Evolutionary conservation across 1,140 invertebrate genomes (phyloP), one percentile per base, ranked within the genome.

Genomic region (Oncopodura yosiiana): DNA sequence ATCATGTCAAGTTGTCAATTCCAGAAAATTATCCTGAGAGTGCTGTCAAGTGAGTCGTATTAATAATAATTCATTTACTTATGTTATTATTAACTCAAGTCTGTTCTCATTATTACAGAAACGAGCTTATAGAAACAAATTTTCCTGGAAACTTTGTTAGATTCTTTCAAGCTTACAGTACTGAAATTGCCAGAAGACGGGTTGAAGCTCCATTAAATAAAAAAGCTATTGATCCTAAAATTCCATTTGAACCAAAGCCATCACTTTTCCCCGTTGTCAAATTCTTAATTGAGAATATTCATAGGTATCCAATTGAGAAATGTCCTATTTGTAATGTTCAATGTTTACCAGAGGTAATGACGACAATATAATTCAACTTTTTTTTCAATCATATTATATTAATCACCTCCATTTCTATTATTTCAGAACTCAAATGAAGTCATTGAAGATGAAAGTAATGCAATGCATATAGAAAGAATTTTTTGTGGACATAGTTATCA

Each of bases 401-500:
- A 16, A 23, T 11, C 39, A 52, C 24, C n/a, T 24, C 56, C 16
- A 34, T 34, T 34, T 34, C 14, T 9, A 34, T n/a, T 34, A n/a
- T 34, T 34, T 11, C 32, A 45, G 32, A 53, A 54, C 18, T 55
- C 61, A 4, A 36, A 75, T 72, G 66, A 76, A 18, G 59, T 74
- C n/a, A 71, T 76, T 49, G 65, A 61, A 16, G 75, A 83, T 67
- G 78, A 82, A 60, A 73, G 72, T 53, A 72, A 73, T 8, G 74
- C 79, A 60, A 69, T 71, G 16, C 78, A 81, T 62, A 73, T 82
- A 18, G 83, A 86, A 65, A 74, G 82, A 58, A 74, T 87, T 1
- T 86, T 83, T 61, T 87, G 84, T 69, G 79, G 81, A 8, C 84
- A 86, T 69, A 65, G 84, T 9, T 86, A 82, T 67, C 84, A 86